A percentile compares a stretch with the other conserved stretches of the same genome.
Evolutionary conservation across 1,140 invertebrate genomes (phyloP).

Genomic region (Arion vulgaris): DNA sequence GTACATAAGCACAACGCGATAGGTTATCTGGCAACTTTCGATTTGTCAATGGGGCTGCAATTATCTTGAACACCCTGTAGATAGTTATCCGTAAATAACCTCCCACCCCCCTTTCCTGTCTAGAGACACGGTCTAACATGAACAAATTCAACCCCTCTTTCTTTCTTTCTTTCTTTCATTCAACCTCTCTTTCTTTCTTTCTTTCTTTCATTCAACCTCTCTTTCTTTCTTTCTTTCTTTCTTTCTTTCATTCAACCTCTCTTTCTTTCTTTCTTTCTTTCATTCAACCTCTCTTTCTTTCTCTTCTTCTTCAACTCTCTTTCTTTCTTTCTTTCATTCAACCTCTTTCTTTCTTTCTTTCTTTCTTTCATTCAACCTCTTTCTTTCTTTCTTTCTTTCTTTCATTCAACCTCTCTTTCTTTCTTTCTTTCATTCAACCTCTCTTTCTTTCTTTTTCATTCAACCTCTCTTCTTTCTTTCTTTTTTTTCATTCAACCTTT

Average conservation of each 20-base stretch:
- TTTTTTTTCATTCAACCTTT: background rate
- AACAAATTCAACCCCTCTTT: no score
- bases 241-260: background rate
- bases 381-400: background rate
- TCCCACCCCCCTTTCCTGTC: no score
- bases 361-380: background rate
- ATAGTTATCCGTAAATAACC: no score
- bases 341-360: background rate
- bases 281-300: background rate
- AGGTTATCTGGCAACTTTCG: no score
- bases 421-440: background rate
- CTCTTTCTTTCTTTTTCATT: background rate
- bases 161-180: no score
- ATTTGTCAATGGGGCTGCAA: no score
- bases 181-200: no score
- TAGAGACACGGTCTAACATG: no score
- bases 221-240: no score
- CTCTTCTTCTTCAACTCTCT: background rate
- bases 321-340: background rate
- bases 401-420: background rate
- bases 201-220: no score
- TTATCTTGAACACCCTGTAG: no score
- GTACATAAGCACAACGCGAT: no score
- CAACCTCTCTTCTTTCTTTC: background rate
- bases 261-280: background rate